Evolutionary conservation across 2,888 invertebrate species (phyloP).

Genomic region (Desoria tigrina): DNA sequence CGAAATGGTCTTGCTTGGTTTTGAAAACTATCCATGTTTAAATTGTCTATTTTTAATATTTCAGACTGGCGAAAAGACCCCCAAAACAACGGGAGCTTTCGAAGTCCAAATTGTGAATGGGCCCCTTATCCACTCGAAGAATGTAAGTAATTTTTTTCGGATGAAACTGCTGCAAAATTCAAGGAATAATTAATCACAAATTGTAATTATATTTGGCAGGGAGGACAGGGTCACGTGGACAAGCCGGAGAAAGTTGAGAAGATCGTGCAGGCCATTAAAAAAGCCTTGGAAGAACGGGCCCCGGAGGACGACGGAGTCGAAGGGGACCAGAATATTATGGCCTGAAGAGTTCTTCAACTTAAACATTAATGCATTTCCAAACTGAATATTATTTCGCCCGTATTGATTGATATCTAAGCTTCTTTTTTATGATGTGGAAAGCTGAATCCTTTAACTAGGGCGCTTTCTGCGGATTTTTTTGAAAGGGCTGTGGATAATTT

Average conservation of each 20-base stretch:
- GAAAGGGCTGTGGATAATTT: no score
- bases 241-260: slow-evolving; percentile 36
- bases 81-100: slow-evolving; percentile 38
- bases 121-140: slow-evolving; percentile 42
- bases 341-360: not conserved
- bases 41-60: no score
- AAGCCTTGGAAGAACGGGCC: slow-evolving; percentile 29
- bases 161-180: not conserved
- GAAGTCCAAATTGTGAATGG: slow-evolving; percentile 43
- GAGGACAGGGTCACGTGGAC: slow-evolving; percentile 41
- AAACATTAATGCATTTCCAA: not conserved
- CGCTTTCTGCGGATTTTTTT: slow-evolving; percentile 21
- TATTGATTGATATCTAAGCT: not conserved
- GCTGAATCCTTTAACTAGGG: slow-evolving; percentile 24
- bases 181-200: not conserved
- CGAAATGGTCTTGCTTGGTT: no score
- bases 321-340: no score
- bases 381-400: not conserved
- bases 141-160: no score
- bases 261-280: slow-evolving; percentile 32
- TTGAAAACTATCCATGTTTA: no score
- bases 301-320: no score
- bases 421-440: slow-evolving; percentile 18
- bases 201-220: slow-evolving; percentile 22
- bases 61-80: slow-evolving; percentile 42